Conservation (phyloP, 2,888 invertebrate genomes). For the Conchocele bisecta region DNA sequence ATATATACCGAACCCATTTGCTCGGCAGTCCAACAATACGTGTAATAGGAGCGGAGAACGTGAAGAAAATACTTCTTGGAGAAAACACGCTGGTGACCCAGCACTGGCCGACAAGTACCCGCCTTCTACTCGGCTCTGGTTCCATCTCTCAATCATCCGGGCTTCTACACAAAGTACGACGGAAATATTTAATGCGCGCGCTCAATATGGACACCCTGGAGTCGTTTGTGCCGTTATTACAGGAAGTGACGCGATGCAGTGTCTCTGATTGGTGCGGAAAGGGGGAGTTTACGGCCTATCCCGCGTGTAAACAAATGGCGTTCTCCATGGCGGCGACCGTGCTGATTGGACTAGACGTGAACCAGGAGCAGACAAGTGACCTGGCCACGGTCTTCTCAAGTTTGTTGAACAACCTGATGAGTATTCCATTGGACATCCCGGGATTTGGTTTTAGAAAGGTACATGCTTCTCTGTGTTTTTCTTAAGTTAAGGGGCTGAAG, state of each 20-base stretch:
- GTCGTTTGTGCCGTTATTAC: conserved; percentile 54
- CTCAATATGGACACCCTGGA: conserved; percentile 57
- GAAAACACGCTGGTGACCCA: conserved; percentile 70
- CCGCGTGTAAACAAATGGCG: conserved; percentile 66
- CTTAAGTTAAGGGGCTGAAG: too few species aligned
- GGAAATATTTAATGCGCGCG: conserved; percentile 59
- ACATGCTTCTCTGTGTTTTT: not conserved
- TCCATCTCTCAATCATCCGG: conserved; percentile 68
- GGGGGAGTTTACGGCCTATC: conserved; percentile 62
- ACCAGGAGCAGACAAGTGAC: conserved; percentile 17
- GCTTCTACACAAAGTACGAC: conserved; percentile 59
- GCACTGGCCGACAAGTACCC: conserved; percentile 68
- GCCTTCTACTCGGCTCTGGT: conserved; percentile 66
- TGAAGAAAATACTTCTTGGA: conserved; percentile 69
- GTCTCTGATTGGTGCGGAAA: conserved; percentile 56
- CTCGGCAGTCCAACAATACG: conserved; percentile 76
- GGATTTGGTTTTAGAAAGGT: conserved; percentile 79
- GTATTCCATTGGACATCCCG: conserved; percentile 73
- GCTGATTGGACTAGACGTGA: conserved; percentile 67
- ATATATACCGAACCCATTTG: conserved; percentile 78
- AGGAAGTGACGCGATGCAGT: conserved; percentile 27
- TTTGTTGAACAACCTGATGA: conserved; percentile 71
- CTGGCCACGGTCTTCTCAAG: conserved; percentile 58
- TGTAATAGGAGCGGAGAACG: conserved; percentile 72
- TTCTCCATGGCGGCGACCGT: conserved; percentile 63